These are phyloP conservation scores for Pelecanoides urinatrix DNA, from an alignment of 2,113 vertebrate species.

Conservation along the genomic window DNA sequence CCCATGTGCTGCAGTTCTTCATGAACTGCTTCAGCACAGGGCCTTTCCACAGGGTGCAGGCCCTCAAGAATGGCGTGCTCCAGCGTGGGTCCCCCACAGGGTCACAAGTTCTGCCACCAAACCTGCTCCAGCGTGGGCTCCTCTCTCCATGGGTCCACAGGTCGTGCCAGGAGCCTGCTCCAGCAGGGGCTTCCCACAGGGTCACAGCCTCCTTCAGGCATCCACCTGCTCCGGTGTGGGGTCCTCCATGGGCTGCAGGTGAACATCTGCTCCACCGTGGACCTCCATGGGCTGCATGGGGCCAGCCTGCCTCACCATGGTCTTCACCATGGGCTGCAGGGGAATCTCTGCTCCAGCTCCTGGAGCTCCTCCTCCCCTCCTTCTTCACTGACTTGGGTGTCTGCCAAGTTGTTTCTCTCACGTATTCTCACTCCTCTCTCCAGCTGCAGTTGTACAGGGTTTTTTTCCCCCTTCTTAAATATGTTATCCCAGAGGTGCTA, in stretches of 20 bases:
- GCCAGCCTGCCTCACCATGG: background rate
- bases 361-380: background rate
- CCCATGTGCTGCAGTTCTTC: background rate
- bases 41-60: background rate
- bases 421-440: background rate
- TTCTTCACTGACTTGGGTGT: too few species aligned
- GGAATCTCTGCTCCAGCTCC: background rate
- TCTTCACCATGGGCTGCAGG: background rate
- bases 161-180: background rate
- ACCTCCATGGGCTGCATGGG: background rate
- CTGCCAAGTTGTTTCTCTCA: background rate
- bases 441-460: accelerated
- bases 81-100: background rate
- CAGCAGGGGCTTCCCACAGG: accelerated
- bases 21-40: background rate
- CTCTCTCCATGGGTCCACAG: background rate
- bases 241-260: background rate
- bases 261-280: accelerated
- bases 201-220: background rate
- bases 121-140: too few species aligned
- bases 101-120: background rate
- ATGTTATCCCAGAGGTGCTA: background rate
- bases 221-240: background rate
- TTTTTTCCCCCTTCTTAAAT: background rate
- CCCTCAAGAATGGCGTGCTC: background rate